Evolutionary conservation across 2,113 vertebrate genomes (phyloP), one percentile per base, ranked within the genome.

Genomic region (Trogon surrucura): DNA sequence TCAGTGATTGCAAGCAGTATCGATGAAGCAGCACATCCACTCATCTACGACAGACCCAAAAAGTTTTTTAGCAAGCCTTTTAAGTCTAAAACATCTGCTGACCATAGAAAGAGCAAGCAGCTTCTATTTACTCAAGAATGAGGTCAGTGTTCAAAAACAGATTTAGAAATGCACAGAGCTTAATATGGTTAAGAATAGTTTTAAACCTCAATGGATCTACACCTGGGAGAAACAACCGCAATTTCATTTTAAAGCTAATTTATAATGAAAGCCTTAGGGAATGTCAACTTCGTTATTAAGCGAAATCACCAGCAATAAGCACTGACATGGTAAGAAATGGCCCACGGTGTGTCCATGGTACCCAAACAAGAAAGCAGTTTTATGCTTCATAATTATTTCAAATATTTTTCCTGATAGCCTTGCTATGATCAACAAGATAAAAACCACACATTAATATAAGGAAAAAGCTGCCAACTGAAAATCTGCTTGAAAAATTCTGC

Each of bases 321-420:
- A 84, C 7, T 16, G 75, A 44, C 29, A 30, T 0, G 5, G 47
- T 26, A 61, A 75, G 25, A 79, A 89, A 11, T 4, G 4, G 32
- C 27, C 25, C 38, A 32, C 2, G 5, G 26, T 21, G 9, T 30
- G 14, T 20, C 26, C 36, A 22, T 0, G 0, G 18, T 23, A 83
- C 15, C 18, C 51, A 66, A 79, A 82, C 21, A 86, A 61, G 71
- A 57, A 56, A 86, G 18, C 12, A 75, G 12, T 32, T 80, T 65
- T 66, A 12, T 21, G 32, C n/a, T 51, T 80, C 14, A 32, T 6
- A 41, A 60, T 61, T 70, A 56, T 32, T 86, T 75, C 57, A 8
- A 83, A 5, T 47, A 82, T 61, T 89, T 61, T 86, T 74, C 60
- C 22, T 45, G 23, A 41, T 53, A 83, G 56, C 4, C 19, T 62